A percentile compares a stretch with the other conserved stretches of the same genome.
Evolutionary conservation across 2,113 vertebrate species (phyloP).

Genomic region (Cynoglossus semilaevis): DNA sequence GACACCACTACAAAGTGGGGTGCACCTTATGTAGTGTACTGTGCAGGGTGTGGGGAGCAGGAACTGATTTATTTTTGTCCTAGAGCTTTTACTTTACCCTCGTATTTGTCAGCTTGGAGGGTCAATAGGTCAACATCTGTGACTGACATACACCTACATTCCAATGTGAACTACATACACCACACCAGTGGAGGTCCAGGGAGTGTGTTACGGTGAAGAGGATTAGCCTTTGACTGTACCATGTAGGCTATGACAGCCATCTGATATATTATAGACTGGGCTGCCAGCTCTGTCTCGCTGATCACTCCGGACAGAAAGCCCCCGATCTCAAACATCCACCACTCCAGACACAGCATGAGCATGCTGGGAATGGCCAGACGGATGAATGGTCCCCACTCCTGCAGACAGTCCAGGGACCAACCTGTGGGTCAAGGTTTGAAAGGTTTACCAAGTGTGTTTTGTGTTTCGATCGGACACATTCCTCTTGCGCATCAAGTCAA

Average conservation of each 20-base stretch:
- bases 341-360: constrained; percentile 91
- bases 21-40: too few relatives aligned
- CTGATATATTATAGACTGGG: constrained; percentile 83
- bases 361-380: constrained; percentile 85
- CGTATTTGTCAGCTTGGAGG: too few relatives aligned
- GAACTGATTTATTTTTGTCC: too few relatives aligned
- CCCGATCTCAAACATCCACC: constrained; percentile 89
- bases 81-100: too few relatives aligned
- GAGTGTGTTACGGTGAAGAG: too few relatives aligned
- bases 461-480: neutral
- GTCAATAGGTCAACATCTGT: too few relatives aligned
- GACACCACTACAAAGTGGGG: too few relatives aligned
- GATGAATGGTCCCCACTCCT: constrained; percentile 85
- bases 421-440: constrained; percentile 63
- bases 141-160: too few relatives aligned
- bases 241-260: constrained; percentile 78
- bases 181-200: too few relatives aligned
- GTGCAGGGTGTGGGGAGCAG: too few relatives aligned
- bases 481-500: too few relatives aligned
- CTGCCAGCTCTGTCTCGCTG: constrained; percentile 82
- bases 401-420: constrained; percentile 84
- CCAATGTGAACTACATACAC: too few relatives aligned
- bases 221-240: constrained; percentile 68
- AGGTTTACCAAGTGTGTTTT: neutral
- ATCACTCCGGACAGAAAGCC: constrained; percentile 85